phyloP scores from a whole-genome alignment of 2,888 invertebrate species.

The Noctua fimbriata region DNA sequence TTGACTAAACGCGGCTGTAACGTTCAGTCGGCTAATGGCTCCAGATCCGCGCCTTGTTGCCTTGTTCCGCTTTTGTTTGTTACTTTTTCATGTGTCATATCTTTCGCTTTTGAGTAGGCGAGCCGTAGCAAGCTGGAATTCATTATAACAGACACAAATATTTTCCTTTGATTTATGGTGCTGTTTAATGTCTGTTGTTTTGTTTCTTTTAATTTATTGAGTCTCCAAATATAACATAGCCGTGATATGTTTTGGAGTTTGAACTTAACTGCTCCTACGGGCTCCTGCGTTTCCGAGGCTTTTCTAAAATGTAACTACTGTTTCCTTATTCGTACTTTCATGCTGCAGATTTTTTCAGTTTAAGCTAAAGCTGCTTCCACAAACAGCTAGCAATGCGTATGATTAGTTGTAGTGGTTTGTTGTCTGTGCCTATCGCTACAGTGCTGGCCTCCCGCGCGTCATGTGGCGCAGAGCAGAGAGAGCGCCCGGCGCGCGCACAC shows the following conservation, averaged over 20 bases:
- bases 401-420: not conserved
- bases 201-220: constrained; percentile 10
- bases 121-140: constrained; percentile 15
- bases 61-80: constrained; percentile 15
- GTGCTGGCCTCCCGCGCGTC: not conserved
- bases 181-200: constrained; percentile 5
- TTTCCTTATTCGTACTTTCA: not conserved
- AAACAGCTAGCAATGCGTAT: constrained; percentile 5
- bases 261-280: not conserved
- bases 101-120: constrained; percentile 4
- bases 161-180: constrained; percentile 22
- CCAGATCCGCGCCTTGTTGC: constrained; percentile 6
- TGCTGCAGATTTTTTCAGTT: not conserved
- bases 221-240: constrained; percentile 4
- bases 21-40: constrained; percentile 36
- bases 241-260: not conserved
- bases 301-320: not conserved
- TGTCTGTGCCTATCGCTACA: constrained; percentile 1
- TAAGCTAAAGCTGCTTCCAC: not conserved
- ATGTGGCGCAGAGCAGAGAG: not conserved
- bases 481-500: constrained; percentile 24
- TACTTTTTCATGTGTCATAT: constrained; percentile 36
- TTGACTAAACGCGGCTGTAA: constrained; percentile 56
- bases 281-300: not conserved
- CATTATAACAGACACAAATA: constrained; percentile 9